Conservation (phyloP, 2,888 invertebrate genomes). For the Apeira syringaria region DNA sequence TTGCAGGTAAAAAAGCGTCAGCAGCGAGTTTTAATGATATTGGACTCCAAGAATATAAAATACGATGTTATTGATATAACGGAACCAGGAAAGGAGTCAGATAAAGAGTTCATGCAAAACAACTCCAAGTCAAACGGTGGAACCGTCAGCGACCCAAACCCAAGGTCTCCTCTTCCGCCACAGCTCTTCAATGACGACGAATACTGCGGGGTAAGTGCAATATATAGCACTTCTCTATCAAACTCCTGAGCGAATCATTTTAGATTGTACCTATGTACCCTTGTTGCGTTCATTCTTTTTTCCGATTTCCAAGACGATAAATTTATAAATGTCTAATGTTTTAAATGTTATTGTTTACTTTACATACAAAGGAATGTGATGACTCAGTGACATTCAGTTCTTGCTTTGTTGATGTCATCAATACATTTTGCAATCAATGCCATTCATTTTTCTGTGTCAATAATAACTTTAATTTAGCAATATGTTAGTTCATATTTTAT, state of each 20-base stretch:
- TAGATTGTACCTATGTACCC: too few species aligned
- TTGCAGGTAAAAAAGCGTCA: conserved; percentile 97
- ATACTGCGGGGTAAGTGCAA: conserved; percentile 92
- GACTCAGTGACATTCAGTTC: conserved; percentile 24
- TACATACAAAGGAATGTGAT: conserved; percentile 29
- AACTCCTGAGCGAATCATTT: too few species aligned
- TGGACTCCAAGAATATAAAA: conserved; percentile 95
- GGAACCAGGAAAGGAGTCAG: conserved; percentile 94
- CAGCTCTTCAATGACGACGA: conserved; percentile 97
- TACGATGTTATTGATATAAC: conserved; percentile 97
- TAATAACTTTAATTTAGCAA: too few species aligned
- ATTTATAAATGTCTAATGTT: not conserved
- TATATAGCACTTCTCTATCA: too few species aligned
- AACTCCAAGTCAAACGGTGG: conserved; percentile 90
- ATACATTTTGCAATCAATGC: not conserved
- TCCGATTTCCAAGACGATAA: too few species aligned
- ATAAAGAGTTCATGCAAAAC: conserved; percentile 96
- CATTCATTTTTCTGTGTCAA: not conserved
- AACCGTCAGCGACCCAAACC: conserved; percentile 88
- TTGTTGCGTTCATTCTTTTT: too few species aligned
- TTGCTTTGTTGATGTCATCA: conserved; percentile 12
- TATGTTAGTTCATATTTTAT: too few species aligned
- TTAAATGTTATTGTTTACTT: conserved; percentile 28
- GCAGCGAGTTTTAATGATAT: conserved; percentile 95
- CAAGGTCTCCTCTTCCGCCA: conserved; percentile 93